Percentiles rank a stretch among this genome's conserved stretches.
phyloP scores from a whole-genome alignment of 2,797 vertebrate species.

The Crocidura indochinensis region DNA sequence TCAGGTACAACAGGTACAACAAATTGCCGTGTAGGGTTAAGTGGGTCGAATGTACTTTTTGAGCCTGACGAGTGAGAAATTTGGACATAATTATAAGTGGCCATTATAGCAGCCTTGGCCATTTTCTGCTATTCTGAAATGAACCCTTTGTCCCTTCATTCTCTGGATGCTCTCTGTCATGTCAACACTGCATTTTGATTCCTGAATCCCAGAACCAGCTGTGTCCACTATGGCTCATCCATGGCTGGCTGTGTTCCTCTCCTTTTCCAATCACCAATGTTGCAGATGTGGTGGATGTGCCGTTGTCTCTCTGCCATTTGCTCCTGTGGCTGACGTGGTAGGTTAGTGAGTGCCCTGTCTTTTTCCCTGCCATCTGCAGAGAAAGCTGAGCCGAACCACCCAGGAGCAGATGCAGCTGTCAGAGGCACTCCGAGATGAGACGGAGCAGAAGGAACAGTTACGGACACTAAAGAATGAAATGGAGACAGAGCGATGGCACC shows the following conservation, averaged over 20 bases:
- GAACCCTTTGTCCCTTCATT: background rate
- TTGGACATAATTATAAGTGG: background rate
- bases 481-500: slow-evolving; percentile 94
- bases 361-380: slow-evolving; percentile 88
- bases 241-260: background rate
- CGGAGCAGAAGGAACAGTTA: slow-evolving; percentile 95
- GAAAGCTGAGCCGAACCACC: slow-evolving; percentile 90
- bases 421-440: slow-evolving; percentile 93
- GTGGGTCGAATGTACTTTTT: background rate
- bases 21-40: too few species aligned
- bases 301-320: too few species aligned
- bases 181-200: background rate
- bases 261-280: background rate
- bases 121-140: background rate
- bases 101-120: background rate
- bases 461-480: slow-evolving; percentile 95
- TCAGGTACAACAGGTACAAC: too few species aligned
- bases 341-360: background rate
- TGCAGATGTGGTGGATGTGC: background rate
- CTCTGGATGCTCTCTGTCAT: background rate
- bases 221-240: too few species aligned
- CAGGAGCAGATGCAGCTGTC: slow-evolving; percentile 93
- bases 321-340: background rate
- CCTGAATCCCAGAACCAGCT: background rate
- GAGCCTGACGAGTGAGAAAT: background rate